Evolutionary conservation across 2,113 vertebrate species (phyloP), one percentile per base, ranked within the genome.

Genomic region (Hippopotamus amphibius): DNA sequence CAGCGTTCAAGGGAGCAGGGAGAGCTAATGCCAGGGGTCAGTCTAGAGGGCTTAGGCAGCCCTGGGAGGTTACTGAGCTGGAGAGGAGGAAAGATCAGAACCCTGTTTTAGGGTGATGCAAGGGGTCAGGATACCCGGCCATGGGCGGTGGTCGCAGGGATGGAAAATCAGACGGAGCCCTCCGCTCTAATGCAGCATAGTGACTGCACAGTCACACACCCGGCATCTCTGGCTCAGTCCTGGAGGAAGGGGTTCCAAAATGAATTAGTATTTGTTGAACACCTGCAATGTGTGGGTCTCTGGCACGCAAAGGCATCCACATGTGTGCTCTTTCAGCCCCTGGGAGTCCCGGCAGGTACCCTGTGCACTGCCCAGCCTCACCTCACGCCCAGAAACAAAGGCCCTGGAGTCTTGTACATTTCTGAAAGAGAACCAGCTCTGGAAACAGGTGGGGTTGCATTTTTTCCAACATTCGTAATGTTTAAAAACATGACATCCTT

Each of bases 401-500:
- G 33, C 41, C 41, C 1, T 0, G 1, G 59, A 1, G 3, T 41
- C 33, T 61, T 30, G 22, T 0, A 7, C 9, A 12, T 21, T 43
- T 59, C 15, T 26, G 46, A 37, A 61, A 53, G 14, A 2, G 28
- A 33, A 13, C 30, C n/a, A 13, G 43, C 14, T 14, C 77, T 24
- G 22, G 26, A 30, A 26, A 7, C 46, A 24, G 4, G 12, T 3
- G 2, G 19, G 66, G 26, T 33, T 50, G 21, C 26, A 6, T 69
- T 37, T 92, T 21, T 69, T 12, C 6, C 22, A 3, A 10, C 63
- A 59, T 96, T 4, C 0, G 71, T 63, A 15, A 89, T 93, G 74
- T 95, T 97, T 97, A 96, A 90, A 98, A 96, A 87, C 74, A 83
- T 95, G 97, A 95, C 92, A 83, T 50, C 92, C 97, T 97, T 97